These are phyloP conservation scores for Pseudorhombus dupliciocellatus DNA, from an alignment of 2,113 vertebrate genomes.

Conservation along the genomic window DNA sequence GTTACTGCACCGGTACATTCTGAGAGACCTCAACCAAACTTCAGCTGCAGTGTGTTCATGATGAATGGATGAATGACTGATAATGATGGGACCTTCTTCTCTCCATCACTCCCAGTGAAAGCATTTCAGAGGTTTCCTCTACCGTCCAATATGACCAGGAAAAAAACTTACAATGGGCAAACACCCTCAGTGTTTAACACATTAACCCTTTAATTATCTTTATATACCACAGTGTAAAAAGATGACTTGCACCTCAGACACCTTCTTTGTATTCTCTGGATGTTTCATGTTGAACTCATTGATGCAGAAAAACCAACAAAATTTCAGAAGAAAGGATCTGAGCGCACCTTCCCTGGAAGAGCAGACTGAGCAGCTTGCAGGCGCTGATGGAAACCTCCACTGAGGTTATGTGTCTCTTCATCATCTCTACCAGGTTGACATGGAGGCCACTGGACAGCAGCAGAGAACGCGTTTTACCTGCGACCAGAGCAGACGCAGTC, in stretches of 20 bases:
- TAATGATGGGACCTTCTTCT: no score
- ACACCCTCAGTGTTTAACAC: no score
- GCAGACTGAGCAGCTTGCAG: slow-evolving; percentile 86
- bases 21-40: not conserved
- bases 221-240: no score
- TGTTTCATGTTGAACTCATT: no score
- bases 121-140: no score
- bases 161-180: no score
- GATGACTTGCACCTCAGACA: not conserved
- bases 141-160: no score
- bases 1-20: not conserved
- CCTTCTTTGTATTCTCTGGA: not conserved
- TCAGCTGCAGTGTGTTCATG: no score
- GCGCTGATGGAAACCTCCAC: slow-evolving; percentile 87
- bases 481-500: slow-evolving; percentile 19
- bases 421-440: slow-evolving; percentile 91
- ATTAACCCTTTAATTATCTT: no score
- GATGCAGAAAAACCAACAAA: not conserved
- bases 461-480: slow-evolving; percentile 85
- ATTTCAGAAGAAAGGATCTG: not conserved
- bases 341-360: slow-evolving; percentile 90
- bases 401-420: slow-evolving; percentile 85
- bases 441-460: slow-evolving; percentile 92
- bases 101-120: no score
- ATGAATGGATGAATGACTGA: no score